Evolutionary conservation across 1,140 invertebrate species (phyloP), one percentile per base, ranked within the genome.

Genomic region (Calliopsis andreniformis): DNA sequence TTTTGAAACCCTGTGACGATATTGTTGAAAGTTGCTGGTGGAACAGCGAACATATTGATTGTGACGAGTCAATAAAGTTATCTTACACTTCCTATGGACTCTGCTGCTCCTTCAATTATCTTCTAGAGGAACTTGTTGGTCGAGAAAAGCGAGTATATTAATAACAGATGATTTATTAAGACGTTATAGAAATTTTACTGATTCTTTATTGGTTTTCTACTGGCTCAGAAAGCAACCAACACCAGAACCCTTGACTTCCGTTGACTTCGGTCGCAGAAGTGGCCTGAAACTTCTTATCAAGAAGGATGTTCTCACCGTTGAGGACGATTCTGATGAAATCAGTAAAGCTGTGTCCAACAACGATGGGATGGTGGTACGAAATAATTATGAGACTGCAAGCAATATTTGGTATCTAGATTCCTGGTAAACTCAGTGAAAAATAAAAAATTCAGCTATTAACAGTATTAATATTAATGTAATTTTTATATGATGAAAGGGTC

Each of bases 51-150:
- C 32, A n/a, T 1, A 68, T 35, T 16, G 70, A 83, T 35, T 86
- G 84, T 23, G 23, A 7, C 2, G 30, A 85, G 23, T 35, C 47
- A 1, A 49, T 86, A 1, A 61, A 42, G 39, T 1, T 32, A 0
- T 81, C 84, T 5, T 47, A 79, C 8, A 76, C 59, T 1, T 71
- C 43, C 1, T 20, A 55, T 30, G 84, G 84, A 10, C 2, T 85
- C 12, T 86, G 84, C 28, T 86, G 84, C 28, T 86, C 84, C 5
- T 86, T 85, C 12, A 86, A 86, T 35, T 86, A 85, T 59, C 14
- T 45, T 4, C 75, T 85, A 1, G 83, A 83, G 10, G 43, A 85
- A 2, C 42, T 47, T 7, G 49, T 82, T 28, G 7, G 39, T 28
- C 39, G 0, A 0, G 32, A 47, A 14, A 78, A 47, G 81, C 81